These are phyloP conservation scores for Hofmannophila pseudospretella DNA, from an alignment of 2,888 invertebrate species.

Conservation along the genomic window DNA sequence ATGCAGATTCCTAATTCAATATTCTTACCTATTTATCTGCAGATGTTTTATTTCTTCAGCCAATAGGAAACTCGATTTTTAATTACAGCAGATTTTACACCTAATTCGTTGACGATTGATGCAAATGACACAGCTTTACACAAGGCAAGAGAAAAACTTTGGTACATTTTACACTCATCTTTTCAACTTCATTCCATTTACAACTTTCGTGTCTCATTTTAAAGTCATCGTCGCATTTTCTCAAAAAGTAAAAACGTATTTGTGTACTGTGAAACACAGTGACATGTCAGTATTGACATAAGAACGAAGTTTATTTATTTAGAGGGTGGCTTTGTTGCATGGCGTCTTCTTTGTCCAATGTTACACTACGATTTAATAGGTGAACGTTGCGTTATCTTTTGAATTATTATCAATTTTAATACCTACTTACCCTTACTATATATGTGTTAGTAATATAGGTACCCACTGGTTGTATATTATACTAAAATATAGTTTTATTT, in stretches of 20 bases:
- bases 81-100: too few species aligned
- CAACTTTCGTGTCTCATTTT: constrained; percentile 7
- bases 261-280: constrained; percentile 27
- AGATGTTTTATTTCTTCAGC: too few species aligned
- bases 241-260: constrained; percentile 8
- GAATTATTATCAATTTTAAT: neutral
- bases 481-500: too few species aligned
- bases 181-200: constrained; percentile 6
- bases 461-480: too few species aligned
- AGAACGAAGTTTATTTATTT: constrained; percentile 55
- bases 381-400: too few species aligned
- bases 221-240: constrained; percentile 3
- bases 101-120: constrained; percentile 61
- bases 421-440: too few species aligned
- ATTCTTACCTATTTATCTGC: too few species aligned
- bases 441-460: too few species aligned
- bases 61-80: too few species aligned
- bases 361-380: constrained; percentile 22
- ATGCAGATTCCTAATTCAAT: too few species aligned
- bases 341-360: constrained; percentile 31
- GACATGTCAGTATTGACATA: constrained; percentile 64
- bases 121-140: constrained; percentile 63
- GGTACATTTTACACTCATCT: constrained; percentile 5
- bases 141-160: constrained; percentile 25
- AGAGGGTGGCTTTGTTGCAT: constrained; percentile 42